phyloP scores from a whole-genome alignment of 2,113 vertebrate genomes.

The Nettapus auritus region DNA sequence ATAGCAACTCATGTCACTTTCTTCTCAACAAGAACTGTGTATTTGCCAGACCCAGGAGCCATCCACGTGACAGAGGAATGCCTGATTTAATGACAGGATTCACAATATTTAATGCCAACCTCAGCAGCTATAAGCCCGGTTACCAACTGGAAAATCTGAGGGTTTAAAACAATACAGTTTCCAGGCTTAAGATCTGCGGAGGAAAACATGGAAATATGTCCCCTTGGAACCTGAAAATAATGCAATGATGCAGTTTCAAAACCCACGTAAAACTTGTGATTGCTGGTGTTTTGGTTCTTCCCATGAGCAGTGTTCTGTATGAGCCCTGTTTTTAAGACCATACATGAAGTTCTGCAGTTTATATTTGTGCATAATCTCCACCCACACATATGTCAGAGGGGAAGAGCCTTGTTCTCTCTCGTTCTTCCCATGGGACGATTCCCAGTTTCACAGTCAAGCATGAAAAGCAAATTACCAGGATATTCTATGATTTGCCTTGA shows the following conservation, averaged over 20 bases:
- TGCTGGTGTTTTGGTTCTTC: neutral
- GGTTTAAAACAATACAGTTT: neutral
- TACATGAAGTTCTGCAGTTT: neutral
- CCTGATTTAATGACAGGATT: neutral
- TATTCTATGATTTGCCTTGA: neutral
- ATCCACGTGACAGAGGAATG: neutral
- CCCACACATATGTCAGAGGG: neutral
- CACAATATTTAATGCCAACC: neutral
- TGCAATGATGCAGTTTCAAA: neutral
- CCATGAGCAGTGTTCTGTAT: neutral
- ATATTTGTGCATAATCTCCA: neutral
- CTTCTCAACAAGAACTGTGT: neutral
- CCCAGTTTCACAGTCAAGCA: slow-evolving; percentile 16
- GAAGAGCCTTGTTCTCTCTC: neutral
- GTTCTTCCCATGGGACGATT: neutral
- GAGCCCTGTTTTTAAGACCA: neutral
- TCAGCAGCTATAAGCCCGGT: neutral
- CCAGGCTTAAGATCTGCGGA: neutral
- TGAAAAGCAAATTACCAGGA: slow-evolving; percentile 33
- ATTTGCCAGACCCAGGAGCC: neutral
- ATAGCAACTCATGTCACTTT: neutral
- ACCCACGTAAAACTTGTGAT: neutral
- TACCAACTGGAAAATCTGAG: neutral
- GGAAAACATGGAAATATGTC: neutral
- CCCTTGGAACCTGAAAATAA: neutral